Conservation (phyloP, 1,140 invertebrate species). For the Ceratosolen fusciceps region DNA sequence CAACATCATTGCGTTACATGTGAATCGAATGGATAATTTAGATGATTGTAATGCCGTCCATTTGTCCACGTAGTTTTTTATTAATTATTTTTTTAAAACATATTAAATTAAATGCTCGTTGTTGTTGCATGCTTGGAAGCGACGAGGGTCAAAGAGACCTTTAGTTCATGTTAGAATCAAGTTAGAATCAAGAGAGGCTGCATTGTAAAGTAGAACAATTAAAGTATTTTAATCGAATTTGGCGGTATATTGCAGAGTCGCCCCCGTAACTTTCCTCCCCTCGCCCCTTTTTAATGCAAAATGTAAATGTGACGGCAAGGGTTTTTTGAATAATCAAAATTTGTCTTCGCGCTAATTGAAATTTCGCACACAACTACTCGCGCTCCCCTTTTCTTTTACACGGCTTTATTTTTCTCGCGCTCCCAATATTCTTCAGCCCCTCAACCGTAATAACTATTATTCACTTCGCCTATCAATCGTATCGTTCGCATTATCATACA, state of each 20-base stretch:
- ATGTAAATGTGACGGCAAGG: background rate
- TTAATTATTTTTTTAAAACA: too few species aligned
- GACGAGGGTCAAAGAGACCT: too few species aligned
- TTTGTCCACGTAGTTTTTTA: too few species aligned
- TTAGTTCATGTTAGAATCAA: too few species aligned
- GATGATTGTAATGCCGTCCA: too few species aligned
- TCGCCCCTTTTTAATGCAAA: slow-evolving; percentile 8
- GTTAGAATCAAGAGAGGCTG: too few species aligned
- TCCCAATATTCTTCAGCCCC: too few species aligned
- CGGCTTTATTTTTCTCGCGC: background rate
- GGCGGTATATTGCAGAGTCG: background rate
- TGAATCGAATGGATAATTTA: too few species aligned
- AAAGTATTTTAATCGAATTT: background rate
- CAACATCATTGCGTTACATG: too few species aligned
- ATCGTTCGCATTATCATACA: background rate
- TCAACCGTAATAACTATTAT: background rate
- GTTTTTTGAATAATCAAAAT: background rate
- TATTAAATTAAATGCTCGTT: too few species aligned
- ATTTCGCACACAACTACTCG: background rate
- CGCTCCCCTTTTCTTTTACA: background rate
- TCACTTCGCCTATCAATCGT: background rate
- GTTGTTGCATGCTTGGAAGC: too few species aligned
- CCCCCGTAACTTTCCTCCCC: background rate
- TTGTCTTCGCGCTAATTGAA: background rate
- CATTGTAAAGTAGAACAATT: background rate